Percentiles rank a stretch among this genome's conserved stretches.
These are phyloP conservation scores for Mus minutoides DNA, from an alignment of 2,797 vertebrate genomes.

Conservation along the genomic window DNA sequence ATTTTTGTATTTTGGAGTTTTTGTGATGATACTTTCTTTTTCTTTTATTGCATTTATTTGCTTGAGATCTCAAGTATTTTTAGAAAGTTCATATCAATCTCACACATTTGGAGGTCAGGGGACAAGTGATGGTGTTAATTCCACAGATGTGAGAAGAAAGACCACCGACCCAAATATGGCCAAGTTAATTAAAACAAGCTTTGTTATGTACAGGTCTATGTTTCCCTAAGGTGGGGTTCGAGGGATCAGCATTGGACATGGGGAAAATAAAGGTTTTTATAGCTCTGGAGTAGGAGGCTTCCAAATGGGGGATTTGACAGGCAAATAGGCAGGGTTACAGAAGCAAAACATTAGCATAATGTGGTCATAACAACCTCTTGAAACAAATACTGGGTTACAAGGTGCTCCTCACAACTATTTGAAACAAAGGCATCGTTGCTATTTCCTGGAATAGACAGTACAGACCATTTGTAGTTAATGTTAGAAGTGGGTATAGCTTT, in stretches of 20 bases:
- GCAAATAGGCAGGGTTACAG: background rate
- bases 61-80: conserved; percentile 42
- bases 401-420: background rate
- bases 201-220: background rate
- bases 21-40: conserved; percentile 37
- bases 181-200: background rate
- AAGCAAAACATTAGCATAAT: background rate
- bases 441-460: background rate
- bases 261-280: background rate
- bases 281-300: background rate
- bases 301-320: background rate
- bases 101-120: background rate
- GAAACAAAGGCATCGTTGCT: background rate
- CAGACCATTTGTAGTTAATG: background rate
- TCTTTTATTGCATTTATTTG: background rate
- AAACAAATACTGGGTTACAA: background rate
- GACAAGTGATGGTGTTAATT: background rate
- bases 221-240: background rate
- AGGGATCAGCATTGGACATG: background rate
- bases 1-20: conserved; percentile 8
- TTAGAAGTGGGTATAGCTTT: background rate
- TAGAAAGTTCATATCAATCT: conserved; percentile 30
- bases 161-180: background rate
- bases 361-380: background rate
- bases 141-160: background rate